Conservation (phyloP, 2,888 invertebrate genomes). For the Pollenia griseotomentosa region DNA sequence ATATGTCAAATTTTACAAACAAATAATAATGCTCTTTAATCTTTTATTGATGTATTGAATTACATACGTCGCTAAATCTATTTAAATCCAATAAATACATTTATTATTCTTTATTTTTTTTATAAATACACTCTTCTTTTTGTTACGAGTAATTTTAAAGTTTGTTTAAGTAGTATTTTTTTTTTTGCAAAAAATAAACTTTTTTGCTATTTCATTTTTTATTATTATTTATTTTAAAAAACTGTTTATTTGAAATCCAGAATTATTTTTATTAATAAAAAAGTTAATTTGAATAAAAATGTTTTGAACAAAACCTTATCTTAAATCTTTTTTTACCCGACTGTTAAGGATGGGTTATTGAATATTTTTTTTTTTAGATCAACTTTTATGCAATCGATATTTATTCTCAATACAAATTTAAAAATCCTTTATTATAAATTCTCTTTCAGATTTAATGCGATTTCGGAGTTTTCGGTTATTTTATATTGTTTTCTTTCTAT, state of each 20-base stretch:
- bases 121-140: constrained; percentile 5
- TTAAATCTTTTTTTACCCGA: too few relatives aligned
- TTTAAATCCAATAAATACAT: constrained; percentile 11
- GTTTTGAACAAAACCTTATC: constrained; percentile 2
- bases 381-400: constrained; percentile 25
- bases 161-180: constrained; percentile 1
- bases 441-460: too few relatives aligned
- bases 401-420: constrained; percentile 45
- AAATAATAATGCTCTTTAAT: neutral
- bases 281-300: constrained; percentile 44
- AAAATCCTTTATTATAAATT: neutral
- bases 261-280: constrained; percentile 43
- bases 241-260: neutral
- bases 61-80: neutral
- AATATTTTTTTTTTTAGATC: neutral
- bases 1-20: constrained; percentile 22
- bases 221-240: constrained; percentile 10
- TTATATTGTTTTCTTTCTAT: too few relatives aligned
- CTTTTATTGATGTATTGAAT: constrained; percentile 15
- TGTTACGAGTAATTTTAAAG: constrained; percentile 20
- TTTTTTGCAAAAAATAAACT: constrained; percentile 5
- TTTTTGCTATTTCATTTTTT: neutral
- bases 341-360: too few relatives aligned
- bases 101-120: constrained; percentile 13
- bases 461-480: too few relatives aligned